A percentile compares a stretch with the other conserved stretches of the same genome.
Evolutionary conservation across 2,888 invertebrate species (phyloP).

Genomic region (Leistus spinibarbis): DNA sequence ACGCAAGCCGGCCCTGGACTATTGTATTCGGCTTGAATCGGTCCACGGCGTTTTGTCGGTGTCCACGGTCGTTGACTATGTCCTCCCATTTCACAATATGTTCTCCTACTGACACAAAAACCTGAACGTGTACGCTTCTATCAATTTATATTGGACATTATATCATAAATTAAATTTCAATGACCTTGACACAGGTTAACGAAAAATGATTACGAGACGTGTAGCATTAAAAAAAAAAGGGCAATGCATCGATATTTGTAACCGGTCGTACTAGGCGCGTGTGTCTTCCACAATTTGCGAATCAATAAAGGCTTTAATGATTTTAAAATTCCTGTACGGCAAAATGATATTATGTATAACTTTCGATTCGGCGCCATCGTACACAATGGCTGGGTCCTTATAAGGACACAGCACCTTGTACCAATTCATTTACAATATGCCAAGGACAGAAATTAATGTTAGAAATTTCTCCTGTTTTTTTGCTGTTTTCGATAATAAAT

Average conservation of each 20-base stretch:
- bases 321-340: not conserved
- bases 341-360: not conserved
- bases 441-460: constrained; percentile 20
- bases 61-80: constrained; percentile 89
- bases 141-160: not conserved
- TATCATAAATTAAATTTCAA: not conserved
- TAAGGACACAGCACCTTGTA: constrained; percentile 29
- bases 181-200: not conserved
- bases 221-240: not conserved
- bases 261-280: constrained; percentile 16
- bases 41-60: constrained; percentile 85
- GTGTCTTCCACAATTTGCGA: constrained; percentile 9
- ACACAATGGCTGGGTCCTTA: constrained; percentile 16
- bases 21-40: constrained; percentile 83
- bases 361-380: constrained; percentile 31
- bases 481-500: not conserved
- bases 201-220: no score
- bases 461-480: not conserved
- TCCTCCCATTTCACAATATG: constrained; percentile 63
- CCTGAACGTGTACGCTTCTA: not conserved
- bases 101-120: not conserved
- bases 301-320: constrained; percentile 24
- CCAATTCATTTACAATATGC: constrained; percentile 16
- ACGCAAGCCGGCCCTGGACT: constrained; percentile 91
- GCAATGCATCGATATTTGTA: not conserved